Base-by-base conservation (phyloP, 2,797 vertebrate species). In the Gastrophryne carolinensis region DNA sequence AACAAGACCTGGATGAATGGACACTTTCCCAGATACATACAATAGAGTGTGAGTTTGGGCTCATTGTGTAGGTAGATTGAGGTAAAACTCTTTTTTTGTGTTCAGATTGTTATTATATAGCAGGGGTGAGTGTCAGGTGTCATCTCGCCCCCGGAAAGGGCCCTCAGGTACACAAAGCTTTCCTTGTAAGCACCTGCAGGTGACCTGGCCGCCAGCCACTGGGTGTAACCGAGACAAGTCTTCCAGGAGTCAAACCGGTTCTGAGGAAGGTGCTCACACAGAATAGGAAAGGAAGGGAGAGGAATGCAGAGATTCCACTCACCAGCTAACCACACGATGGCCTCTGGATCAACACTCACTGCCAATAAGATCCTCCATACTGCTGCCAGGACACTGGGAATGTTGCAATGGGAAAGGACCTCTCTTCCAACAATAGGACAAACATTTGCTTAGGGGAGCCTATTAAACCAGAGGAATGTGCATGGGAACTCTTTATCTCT, bases 151-250 rank as follows among this genome's bases (percentile, higher is more conserved):
- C 57, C 26, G 69, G 19, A 30, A 12, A 58, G 57, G 73, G 56
- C 54, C 73, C 65, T 53, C 34, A 53, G 63, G 65, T 54, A 63
- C 17, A 77, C 65, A 76, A 70, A 63, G 74, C 47, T 44, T 49
- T 71, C 30, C 49, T 77, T 69, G 66, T 70, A 27, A 71, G 49
- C n/a, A 63, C 49, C 49, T 29, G 34, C 66, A 77, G 66, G 66
- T 77, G 57, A 70, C 58, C 66, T 77, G 74, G 74, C 57, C 35
- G 50, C 10, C 29, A 64, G 74, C 74, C 74, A 76, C 7, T 27
- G 66, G 74, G 74, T 71, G 74, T 70, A 71, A 70, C 74, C 61
- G 49, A 77, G 73, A 76, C 47, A 32, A 4, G 58, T 57, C 60
- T 27, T 34, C 47, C 52, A 66, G 62, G 39, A 66, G 72, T 49